Base-by-base conservation (phyloP, 2,113 vertebrate species). In the Oncorhynchus nerka region DNA sequence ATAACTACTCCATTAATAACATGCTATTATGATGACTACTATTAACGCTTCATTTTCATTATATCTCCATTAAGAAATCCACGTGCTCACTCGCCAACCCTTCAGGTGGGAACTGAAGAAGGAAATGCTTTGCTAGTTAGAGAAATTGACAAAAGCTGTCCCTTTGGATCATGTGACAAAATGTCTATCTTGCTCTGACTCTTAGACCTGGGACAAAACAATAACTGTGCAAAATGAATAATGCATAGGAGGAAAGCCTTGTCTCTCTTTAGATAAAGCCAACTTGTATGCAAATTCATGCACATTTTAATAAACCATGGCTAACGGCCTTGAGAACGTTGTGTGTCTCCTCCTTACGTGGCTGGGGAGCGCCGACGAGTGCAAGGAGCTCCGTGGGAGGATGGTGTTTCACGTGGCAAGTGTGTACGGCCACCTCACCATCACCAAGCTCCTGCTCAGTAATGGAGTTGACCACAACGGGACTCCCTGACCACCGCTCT, bases 321-420 rank as follows among this genome's bases (percentile, higher is more conserved):
- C n/a, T n/a, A 62, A 96, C 19, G 94, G 95, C 83, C 94, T 94
- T 0, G 95, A 97, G 83, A 90, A 91, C 0, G 90, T 96, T 66
- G 94, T 93, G 3, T 79, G 90, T 5, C 90, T 95, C 19, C 92
- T 98, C 75, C 90, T 96, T 6, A 94, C 93, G 1, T 91, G 90
- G n/a, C 88, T 94, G 32, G 79, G 81, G 26, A 82, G 90, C 26
- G 39, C 85, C 30, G 89, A 91, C 32, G n/a, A 83, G 22, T 67
- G 49, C 16, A 94, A 95, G 79, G 77, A 32, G 0, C 80, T 91
- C 0, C 84, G 90, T 1, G 93, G 94, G 0, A 93, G 93, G 62
- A 96, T 93, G 0, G 81, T 95, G 0, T 92, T 97, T 1, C 95
- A 97, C 0, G 68, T 96, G 24, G 95, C 95, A 0, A 88, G 94